Evolutionary conservation across 2,888 invertebrate genomes (phyloP), one percentile per base, ranked within the genome.

Genomic region (Physocephala rufipes): DNA sequence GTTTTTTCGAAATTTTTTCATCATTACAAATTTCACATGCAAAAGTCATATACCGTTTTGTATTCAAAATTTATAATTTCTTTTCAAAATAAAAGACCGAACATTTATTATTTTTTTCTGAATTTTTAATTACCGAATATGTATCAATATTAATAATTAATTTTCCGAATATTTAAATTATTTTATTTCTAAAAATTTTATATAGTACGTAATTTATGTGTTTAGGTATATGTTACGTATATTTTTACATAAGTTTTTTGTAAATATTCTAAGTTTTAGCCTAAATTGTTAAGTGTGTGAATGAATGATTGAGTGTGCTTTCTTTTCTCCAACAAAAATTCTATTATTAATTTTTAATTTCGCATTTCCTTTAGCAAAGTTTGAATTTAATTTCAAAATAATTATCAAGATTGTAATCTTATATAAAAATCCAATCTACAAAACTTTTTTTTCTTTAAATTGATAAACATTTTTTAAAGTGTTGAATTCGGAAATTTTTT

Each of bases 221-320:
- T 53, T 53, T 21, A 53, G 19, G n/a, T 65, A 53, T 75, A 69
- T 73, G 71, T 64, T 73, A 61, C 9, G 36, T 36, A 9, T 53
- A 66, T 77, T 76, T 75, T 76, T 77, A 77, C 75, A 77, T 76
- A 76, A 76, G 78, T 76, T 78, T 76, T 79, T 78, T 78, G 78
- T 79, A 79, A 79, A 79, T 78, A 79, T 78, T 77, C 73, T 72
- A 74, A 71, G 16, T 58, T 75, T 73, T 76, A 74, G 75, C 76
- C 75, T 76, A 77, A 80, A 78, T 73, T 53, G 70, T 21, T 51
- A 62, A 68, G 51, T 19, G 43, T 61, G 21, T 28, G 9, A 51
- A 24, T 21, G n/a, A n/a, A n/a, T n/a, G n/a, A n/a, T n/a, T n/a
- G n/a, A n/a, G n/a, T 19, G n/a, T 13, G 19, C 45, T 49, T 19